These are phyloP conservation scores for Drosophila repletoides DNA, from an alignment of 1,140 invertebrate species.

Conservation along the genomic window DNA sequence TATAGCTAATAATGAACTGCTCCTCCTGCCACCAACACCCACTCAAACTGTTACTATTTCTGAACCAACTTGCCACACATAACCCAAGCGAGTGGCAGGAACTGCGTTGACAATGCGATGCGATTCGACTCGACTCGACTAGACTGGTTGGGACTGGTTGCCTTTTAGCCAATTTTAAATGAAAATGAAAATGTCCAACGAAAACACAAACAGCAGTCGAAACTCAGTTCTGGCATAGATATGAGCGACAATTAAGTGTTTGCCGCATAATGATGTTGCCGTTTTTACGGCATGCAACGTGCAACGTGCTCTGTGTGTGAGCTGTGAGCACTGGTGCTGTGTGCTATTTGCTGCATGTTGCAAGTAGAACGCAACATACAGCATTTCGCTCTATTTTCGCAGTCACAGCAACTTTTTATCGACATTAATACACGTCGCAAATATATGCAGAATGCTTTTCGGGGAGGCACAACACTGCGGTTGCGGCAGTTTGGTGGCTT, in stretches of 20 bases:
- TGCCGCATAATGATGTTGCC: constrained; percentile 77
- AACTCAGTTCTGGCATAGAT: constrained; percentile 51
- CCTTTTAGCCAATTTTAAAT: constrained; percentile 52
- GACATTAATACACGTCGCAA: constrained; percentile 49
- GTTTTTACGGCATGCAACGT: constrained; percentile 47
- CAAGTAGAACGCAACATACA: constrained; percentile 17
- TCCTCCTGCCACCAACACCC: neutral
- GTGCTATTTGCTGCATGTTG: constrained; percentile 11
- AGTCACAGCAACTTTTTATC: constrained; percentile 60
- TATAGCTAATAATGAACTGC: constrained; percentile 66
- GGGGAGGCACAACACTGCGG: constrained; percentile 15
- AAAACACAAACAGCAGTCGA: constrained; percentile 34
- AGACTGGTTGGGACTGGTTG: too few relatives aligned
- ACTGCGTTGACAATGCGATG: constrained; percentile 30
- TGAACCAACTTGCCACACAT: neutral
- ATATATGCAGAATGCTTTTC: constrained; percentile 56
- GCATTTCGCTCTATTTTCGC: constrained; percentile 25
- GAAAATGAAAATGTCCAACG: constrained; percentile 59
- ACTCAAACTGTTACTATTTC: constrained; percentile 2
- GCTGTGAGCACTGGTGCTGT: constrained; percentile 32
- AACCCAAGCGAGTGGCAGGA: constrained; percentile 32
- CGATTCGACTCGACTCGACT: constrained; percentile 5
- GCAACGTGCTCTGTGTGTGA: neutral
- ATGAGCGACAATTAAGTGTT: constrained; percentile 79
- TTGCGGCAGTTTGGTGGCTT: constrained; percentile 5